A percentile compares a stretch with the other conserved stretches of the same genome.
phyloP scores from a whole-genome alignment of 2,113 vertebrate species.

The Typhlomys cinereus region DNA sequence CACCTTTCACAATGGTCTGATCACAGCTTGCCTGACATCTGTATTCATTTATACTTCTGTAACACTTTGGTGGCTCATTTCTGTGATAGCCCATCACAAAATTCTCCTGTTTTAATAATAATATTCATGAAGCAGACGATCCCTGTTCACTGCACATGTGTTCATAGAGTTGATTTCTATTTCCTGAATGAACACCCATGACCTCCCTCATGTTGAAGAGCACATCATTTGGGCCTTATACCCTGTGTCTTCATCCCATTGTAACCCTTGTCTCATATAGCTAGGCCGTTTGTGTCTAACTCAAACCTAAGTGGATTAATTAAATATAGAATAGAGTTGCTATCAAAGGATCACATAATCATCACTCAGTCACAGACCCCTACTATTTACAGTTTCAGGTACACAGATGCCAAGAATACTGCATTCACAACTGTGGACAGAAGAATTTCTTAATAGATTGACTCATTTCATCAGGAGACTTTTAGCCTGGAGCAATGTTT shows the following conservation, averaged over 20 bases:
- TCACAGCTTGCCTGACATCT: not conserved
- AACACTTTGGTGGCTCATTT: not conserved
- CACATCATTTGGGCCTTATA: not conserved
- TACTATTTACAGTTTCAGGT: not conserved
- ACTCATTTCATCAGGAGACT: conserved; percentile 44
- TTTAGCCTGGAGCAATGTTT: not conserved
- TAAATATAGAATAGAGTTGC: not conserved
- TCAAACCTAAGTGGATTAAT: not conserved
- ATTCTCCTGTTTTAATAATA: not conserved
- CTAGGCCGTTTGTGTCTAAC: not conserved
- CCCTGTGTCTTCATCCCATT: not conserved
- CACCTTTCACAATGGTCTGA: not conserved
- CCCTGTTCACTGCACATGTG: not conserved
- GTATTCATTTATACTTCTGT: not conserved
- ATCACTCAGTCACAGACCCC: not conserved
- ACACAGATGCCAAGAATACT: not conserved
- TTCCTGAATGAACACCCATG: accelerated
- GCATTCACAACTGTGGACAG: not conserved
- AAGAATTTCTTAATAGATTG: conserved; percentile 33
- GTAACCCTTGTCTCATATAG: not conserved
- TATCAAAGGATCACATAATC: not conserved
- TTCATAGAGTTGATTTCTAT: not conserved
- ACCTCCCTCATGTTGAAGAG: not conserved
- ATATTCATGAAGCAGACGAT: not conserved
- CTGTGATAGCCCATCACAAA: not conserved